Base-by-base conservation (phyloP, 2,113 vertebrate genomes). In the Forbesichthys agassizii region DNA sequence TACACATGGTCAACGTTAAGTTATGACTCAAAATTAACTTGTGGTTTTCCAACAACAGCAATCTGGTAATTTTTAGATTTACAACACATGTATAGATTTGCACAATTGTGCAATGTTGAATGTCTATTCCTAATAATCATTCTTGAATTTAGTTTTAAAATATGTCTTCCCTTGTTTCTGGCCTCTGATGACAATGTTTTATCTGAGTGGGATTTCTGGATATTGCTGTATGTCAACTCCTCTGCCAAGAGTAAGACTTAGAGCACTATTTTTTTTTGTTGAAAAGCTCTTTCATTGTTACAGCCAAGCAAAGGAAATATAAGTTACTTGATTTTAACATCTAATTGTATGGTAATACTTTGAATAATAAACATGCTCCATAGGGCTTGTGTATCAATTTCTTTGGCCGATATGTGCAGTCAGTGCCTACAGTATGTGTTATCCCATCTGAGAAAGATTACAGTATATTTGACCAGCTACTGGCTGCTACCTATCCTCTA, bases 361-460 rank as follows among this genome's bases (percentile, higher is more conserved):
- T 61, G 20, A 64, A 53, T 18, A 48, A 47, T 12, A 54, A 77
- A 69, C 57, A 61, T 20, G 42, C 0, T 42, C 36, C 36, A 42
- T 42, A 42, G 36, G 36, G 36, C 36, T 42, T 42, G 36, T 42
- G 36, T 42, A 42, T 42, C 36, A 42, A 8, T 42, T 42, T 42
- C 36, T 42, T 42, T 53, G 51, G 52, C 13, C 12, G 54, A 3
- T 42, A 42, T 8, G 7, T 42, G 3, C 49, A 52, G 16, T 63
- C 53, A 33, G 10, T 49, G 58, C 20, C 12, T 10, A 12, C 46
- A 11, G 36, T 27, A 12, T 27, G 59, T 42, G 6, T 4, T 64
- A 20, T 46, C 49, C 53, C 48, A 71, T 74, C 84, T 69, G 64
- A 20, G 46, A 66, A 57, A 59, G 52, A 62, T 71, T 27, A 27